Evolutionary conservation across 2,888 invertebrate species (phyloP).

Genomic region (Standfussiana lucernea): DNA sequence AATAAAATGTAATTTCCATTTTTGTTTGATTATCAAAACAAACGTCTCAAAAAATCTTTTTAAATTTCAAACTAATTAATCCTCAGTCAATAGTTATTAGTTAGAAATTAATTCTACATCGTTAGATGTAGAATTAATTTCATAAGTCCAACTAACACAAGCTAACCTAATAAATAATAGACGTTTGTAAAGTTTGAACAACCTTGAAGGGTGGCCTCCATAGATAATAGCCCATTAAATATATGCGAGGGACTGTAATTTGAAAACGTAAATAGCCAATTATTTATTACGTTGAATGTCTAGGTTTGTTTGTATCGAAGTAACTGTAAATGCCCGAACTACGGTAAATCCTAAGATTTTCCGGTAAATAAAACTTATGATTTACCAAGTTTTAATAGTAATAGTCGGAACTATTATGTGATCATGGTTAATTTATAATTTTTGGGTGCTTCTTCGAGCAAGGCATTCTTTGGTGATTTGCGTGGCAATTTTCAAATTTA

Average conservation of each 20-base stretch:
- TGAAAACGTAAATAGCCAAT: slow-evolving; percentile 7
- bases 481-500: too few relatives aligned
- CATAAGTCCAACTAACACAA: background rate
- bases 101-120: too few relatives aligned
- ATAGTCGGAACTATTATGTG: background rate
- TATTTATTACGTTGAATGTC: background rate
- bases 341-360: background rate
- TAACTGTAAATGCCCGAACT: background rate
- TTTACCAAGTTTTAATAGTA: too few relatives aligned
- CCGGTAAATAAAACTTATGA: background rate
- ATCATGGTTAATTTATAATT: background rate
- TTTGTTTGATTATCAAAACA: background rate
- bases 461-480: too few relatives aligned
- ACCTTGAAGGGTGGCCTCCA: background rate
- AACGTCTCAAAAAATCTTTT: background rate
- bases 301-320: background rate
- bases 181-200: slow-evolving; percentile 20
- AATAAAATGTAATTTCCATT: background rate
- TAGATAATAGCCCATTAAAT: slow-evolving; percentile 5
- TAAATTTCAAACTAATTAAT: background rate
- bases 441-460: too few relatives aligned
- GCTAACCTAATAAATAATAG: slow-evolving; percentile 7
- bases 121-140: slow-evolving; percentile 24
- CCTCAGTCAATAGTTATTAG: too few relatives aligned
- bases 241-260: slow-evolving; percentile 10